phyloP scores from a whole-genome alignment of 2,797 vertebrate species.

The Dryobates pubescens region DNA sequence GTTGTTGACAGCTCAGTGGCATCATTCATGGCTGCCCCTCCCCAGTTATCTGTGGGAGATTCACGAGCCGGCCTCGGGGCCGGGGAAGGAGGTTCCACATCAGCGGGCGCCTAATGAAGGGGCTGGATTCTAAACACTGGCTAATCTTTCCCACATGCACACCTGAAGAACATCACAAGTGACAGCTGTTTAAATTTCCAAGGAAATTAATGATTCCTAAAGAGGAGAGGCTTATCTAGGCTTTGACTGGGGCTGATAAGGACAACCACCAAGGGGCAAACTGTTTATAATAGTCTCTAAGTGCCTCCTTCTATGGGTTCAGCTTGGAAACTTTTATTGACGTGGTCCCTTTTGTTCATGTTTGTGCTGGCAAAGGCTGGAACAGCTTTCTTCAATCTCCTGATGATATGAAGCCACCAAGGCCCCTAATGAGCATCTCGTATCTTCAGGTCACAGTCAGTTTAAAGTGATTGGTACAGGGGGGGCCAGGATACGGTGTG shows the following conservation, averaged over 20 bases:
- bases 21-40: conserved; percentile 69
- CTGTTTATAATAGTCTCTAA: conserved; percentile 79
- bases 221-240: conserved; percentile 80
- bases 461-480: conserved; percentile 61
- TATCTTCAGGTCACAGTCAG: conserved; percentile 69
- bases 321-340: conserved; percentile 74
- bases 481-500: conserved; percentile 1
- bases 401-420: conserved; percentile 67
- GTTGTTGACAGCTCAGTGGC: conserved; percentile 75
- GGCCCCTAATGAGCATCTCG: conserved; percentile 70
- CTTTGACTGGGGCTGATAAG: conserved; percentile 79
- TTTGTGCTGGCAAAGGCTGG: conserved; percentile 69
- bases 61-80: conserved; percentile 49
- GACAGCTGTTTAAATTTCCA: conserved; percentile 87
- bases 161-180: conserved; percentile 85
- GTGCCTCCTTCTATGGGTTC: conserved; percentile 75
- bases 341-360: conserved; percentile 69
- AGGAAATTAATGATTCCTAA: conserved; percentile 84
- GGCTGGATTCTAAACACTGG: conserved; percentile 81
- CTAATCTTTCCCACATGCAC: conserved; percentile 86
- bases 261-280: conserved; percentile 75
- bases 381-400: conserved; percentile 68
- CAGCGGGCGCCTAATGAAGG: conserved; percentile 80
- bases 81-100: conserved; percentile 76
- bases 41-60: conserved; percentile 84